phyloP scores from a whole-genome alignment of 2,113 vertebrate species.

The Calypte anna region DNA sequence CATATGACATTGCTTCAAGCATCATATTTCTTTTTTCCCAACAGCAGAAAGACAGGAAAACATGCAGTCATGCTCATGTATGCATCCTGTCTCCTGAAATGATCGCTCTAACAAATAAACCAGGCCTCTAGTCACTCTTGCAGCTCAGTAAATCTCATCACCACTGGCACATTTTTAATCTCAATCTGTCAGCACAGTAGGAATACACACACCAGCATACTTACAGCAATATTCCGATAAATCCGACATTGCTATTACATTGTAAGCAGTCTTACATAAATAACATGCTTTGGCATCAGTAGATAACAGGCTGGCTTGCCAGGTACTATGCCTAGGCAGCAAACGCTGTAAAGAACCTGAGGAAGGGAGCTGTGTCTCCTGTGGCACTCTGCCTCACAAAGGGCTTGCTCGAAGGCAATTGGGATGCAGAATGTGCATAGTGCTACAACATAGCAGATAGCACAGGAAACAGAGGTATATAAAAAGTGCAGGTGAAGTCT shows the following conservation, averaged over 20 bases:
- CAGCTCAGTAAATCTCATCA: constrained; percentile 52
- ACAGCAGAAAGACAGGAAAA: constrained; percentile 3
- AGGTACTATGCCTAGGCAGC: neutral
- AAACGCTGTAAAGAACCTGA: neutral
- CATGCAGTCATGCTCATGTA: neutral
- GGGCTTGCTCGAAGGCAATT: neutral
- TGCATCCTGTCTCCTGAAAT: neutral
- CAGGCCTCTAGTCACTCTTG: neutral
- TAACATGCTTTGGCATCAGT: neutral
- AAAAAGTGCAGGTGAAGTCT: neutral
- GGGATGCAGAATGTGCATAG: neutral
- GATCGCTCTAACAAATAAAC: constrained; percentile 21
- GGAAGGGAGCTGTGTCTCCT: neutral
- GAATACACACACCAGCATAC: neutral
- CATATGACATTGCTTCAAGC: neutral
- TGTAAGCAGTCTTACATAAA: constrained; percentile 40
- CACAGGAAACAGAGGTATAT: neutral
- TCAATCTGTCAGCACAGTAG: constrained; percentile 37
- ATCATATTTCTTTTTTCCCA: neutral
- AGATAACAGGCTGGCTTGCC: constrained; percentile 11
- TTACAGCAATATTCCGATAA: constrained; percentile 44
- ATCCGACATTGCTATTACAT: constrained; percentile 25
- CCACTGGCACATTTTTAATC: constrained; percentile 29
- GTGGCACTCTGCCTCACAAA: neutral
- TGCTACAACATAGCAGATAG: neutral